These are phyloP conservation scores for Pipistrellus kuhlii DNA, from an alignment of 2,797 vertebrate genomes.

Conservation along the genomic window DNA sequence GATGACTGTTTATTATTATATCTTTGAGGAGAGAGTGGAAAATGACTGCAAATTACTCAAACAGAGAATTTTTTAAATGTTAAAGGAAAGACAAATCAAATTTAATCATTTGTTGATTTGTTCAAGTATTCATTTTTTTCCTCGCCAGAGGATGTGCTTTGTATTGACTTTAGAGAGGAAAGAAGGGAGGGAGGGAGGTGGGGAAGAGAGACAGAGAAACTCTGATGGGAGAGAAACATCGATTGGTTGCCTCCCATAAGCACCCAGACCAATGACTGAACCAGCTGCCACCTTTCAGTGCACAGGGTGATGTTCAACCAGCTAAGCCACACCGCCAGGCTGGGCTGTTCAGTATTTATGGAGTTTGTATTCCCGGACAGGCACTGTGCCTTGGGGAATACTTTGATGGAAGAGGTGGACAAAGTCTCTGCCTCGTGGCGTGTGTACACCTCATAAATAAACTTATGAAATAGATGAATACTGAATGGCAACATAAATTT, in stretches of 20 bases:
- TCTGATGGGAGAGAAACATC: neutral
- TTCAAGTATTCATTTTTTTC: neutral
- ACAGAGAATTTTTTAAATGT: neutral
- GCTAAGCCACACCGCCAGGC: neutral
- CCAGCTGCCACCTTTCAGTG: neutral
- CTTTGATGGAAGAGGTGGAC: neutral
- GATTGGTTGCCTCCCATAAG: neutral
- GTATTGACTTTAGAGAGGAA: neutral
- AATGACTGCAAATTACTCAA: neutral
- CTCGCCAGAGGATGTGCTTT: neutral
- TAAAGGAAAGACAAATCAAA: neutral
- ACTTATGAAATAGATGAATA: neutral
- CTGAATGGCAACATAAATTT: slow-evolving; percentile 29
- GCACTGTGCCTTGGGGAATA: neutral
- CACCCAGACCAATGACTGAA: neutral
- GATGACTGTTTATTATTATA: neutral
- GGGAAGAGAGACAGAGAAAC: neutral
- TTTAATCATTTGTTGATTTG: neutral
- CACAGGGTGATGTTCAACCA: neutral
- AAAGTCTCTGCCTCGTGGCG: neutral
- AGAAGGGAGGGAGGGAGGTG: neutral
- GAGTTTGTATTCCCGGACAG: neutral
- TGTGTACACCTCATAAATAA: neutral
- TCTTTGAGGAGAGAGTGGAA: neutral
- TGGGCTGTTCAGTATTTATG: neutral